phyloP scores from a whole-genome alignment of 2,113 vertebrate species.

The Spilogale gracilis region DNA sequence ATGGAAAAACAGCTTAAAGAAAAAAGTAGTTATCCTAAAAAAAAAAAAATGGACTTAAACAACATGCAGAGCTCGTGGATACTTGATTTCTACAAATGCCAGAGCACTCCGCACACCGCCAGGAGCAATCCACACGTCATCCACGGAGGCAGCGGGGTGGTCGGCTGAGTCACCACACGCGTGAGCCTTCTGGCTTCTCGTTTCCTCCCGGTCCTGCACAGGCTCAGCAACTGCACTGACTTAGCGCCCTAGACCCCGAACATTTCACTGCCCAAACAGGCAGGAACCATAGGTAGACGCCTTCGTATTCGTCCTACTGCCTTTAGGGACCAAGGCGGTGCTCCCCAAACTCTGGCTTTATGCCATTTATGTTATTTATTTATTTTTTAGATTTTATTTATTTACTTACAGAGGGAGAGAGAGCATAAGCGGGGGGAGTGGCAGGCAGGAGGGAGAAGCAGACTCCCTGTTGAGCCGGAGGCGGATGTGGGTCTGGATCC shows the following conservation, averaged over 20 bases:
- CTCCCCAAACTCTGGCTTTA: background rate
- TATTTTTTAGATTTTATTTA: background rate
- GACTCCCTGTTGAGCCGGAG: background rate
- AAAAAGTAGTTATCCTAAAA: too few species aligned
- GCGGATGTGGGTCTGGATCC: background rate
- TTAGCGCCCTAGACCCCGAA: fast-evolving
- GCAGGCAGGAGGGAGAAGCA: background rate
- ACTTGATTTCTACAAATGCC: background rate
- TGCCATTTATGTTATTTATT: background rate
- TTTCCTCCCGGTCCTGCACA: background rate
- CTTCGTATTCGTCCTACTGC: background rate
- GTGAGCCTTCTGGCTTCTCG: background rate
- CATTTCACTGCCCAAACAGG: background rate
- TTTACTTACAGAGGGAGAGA: background rate
- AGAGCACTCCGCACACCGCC: background rate
- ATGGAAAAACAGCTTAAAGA: too few species aligned
- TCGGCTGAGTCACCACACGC: too few species aligned
- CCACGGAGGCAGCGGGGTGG: fast-evolving
- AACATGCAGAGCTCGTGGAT: background rate
- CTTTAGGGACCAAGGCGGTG: too few species aligned
- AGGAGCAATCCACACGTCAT: background rate
- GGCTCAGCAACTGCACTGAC: background rate
- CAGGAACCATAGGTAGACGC: too few species aligned
- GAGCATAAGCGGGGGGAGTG: background rate
- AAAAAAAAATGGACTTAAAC: background rate